These are phyloP conservation scores for Phaethornis superciliosus DNA, from an alignment of 2,113 vertebrate species.

Conservation along the genomic window DNA sequence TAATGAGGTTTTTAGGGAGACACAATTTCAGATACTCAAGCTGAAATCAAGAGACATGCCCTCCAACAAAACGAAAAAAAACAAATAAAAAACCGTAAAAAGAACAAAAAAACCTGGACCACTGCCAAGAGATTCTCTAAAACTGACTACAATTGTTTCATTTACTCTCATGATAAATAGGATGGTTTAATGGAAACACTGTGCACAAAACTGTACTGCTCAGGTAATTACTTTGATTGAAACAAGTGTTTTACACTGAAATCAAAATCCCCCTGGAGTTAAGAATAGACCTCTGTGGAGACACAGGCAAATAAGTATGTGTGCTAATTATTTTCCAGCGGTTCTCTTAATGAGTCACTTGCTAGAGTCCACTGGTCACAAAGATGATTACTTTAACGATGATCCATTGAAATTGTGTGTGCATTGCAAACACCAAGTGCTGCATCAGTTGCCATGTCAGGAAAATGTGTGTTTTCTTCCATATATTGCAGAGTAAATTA, in stretches of 20 bases:
- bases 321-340: conserved; percentile 51
- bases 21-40: not conserved
- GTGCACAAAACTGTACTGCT: conserved; percentile 40
- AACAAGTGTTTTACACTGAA: conserved; percentile 52
- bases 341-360: conserved; percentile 53
- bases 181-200: conserved; percentile 32
- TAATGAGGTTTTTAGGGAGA: not conserved
- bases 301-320: conserved; percentile 5
- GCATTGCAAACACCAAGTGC: not conserved
- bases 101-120: not conserved
- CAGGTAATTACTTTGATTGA: conserved; percentile 64
- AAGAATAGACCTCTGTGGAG: not conserved
- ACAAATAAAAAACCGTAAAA: too few species aligned
- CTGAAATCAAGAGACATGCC: not conserved
- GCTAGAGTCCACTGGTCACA: conserved; percentile 47
- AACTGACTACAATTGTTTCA: not conserved
- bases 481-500: conserved; percentile 51
- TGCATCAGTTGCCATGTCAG: conserved; percentile 40
- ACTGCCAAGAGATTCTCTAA: conserved; percentile 23
- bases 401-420: conserved; percentile 41
- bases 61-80: too few species aligned
- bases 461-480: not conserved
- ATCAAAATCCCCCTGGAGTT: conserved; percentile 50
- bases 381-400: conserved; percentile 53
- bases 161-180: conserved; percentile 34